phyloP scores from a whole-genome alignment of 1,140 invertebrate species.

The Mylabris phalerata region DNA sequence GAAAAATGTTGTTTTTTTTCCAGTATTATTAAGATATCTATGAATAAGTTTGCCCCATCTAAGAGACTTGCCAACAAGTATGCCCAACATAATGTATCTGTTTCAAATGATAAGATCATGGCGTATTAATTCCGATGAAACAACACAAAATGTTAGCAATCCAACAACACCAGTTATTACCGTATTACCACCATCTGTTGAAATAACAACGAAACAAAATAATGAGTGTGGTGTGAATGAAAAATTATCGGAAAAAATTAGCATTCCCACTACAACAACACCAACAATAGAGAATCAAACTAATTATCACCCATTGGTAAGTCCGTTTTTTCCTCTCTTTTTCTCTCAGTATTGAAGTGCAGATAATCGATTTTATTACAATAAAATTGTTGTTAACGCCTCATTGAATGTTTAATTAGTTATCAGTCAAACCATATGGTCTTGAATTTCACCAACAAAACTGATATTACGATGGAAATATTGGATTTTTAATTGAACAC shows the following conservation, averaged over 20 bases:
- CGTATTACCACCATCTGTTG: conserved; percentile 21
- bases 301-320: neutral
- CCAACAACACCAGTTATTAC: conserved; percentile 34
- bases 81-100: conserved; percentile 29
- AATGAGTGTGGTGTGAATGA: no score
- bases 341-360: neutral
- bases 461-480: neutral
- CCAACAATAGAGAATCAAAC: conserved; percentile 6
- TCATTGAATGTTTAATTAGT: conserved; percentile 1
- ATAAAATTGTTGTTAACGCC: neutral
- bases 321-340: neutral
- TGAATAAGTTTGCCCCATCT: neutral
- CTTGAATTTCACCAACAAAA: neutral
- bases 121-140: conserved; percentile 27
- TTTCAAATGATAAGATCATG: conserved; percentile 27
- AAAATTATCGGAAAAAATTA: no score
- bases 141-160: neutral
- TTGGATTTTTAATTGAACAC: no score
- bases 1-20: neutral
- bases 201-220: conserved; percentile 8
- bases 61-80: neutral
- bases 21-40: neutral
- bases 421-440: neutral
- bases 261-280: conserved; percentile 10
- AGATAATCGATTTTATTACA: conserved; percentile 3